Conservation (phyloP, 2,888 invertebrate species). For the Steinernema carpocapsae region DNA sequence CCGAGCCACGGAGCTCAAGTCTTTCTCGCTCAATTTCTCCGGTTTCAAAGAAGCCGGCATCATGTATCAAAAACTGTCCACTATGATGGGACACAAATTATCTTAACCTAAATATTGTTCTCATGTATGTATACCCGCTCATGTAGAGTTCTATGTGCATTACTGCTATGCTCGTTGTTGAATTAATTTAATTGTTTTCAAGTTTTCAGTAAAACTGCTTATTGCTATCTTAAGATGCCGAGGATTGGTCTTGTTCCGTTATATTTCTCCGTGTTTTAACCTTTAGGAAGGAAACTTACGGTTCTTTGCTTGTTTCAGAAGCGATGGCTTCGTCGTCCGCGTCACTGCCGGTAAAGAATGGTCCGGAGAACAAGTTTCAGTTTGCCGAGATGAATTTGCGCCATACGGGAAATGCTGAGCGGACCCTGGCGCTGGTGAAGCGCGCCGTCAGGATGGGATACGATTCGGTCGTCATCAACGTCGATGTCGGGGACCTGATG, state of each 20-base stretch:
- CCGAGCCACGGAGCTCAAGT: background rate
- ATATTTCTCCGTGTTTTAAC: background rate
- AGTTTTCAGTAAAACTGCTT: conserved; percentile 18
- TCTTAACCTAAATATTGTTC: background rate
- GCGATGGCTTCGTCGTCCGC: conserved; percentile 4
- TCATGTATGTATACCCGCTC: background rate
- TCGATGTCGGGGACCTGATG: conserved; percentile 62
- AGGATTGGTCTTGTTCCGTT: background rate
- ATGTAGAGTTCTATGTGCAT: background rate
- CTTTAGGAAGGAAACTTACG: background rate
- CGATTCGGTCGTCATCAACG: conserved; percentile 66
- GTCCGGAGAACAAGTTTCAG: conserved; percentile 43
- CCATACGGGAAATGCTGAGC: conserved; percentile 54
- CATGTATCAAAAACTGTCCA: background rate
- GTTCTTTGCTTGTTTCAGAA: background rate
- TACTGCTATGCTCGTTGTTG: background rate
- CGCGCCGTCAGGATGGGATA: conserved; percentile 66
- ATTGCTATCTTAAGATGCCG: background rate
- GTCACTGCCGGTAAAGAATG: background rate
- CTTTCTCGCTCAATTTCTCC: conserved; percentile 10
- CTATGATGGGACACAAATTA: conserved; percentile 19
- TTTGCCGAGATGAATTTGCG: conserved; percentile 65
- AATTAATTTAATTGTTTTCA: background rate
- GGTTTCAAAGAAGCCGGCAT: conserved; percentile 22
- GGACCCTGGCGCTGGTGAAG: conserved; percentile 55